phyloP scores from a whole-genome alignment of 92 coral and sea anemone genomes.

The Porites rus region DNA sequence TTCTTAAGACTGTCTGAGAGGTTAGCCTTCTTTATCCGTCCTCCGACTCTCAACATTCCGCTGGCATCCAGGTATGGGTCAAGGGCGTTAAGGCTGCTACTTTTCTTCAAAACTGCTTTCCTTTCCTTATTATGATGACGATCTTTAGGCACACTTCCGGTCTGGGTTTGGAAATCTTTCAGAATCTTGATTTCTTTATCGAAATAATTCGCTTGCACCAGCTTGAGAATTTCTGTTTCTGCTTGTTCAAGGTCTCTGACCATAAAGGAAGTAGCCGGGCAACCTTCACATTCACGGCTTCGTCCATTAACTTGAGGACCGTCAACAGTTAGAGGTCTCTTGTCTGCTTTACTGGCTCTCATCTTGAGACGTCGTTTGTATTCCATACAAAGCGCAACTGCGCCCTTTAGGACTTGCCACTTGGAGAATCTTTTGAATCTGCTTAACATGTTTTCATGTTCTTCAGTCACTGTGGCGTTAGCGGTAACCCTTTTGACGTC shows the following conservation, averaged over 20 bases:
- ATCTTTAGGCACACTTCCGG: neutral
- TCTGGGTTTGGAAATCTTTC: conserved; percentile 32
- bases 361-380: conserved; percentile 17
- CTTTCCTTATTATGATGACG: conserved; percentile 32
- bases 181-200: no score
- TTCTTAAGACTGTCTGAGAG: conserved; percentile 15
- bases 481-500: conserved; percentile 32
- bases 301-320: neutral
- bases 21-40: conserved; percentile 40
- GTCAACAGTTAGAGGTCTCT: neutral
- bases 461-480: conserved; percentile 15
- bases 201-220: no score
- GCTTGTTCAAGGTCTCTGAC: neutral
- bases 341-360: neutral
- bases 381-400: no score
- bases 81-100: conserved; percentile 25
- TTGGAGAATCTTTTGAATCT: conserved; percentile 45
- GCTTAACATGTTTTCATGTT: neutral
- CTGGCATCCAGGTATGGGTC: conserved; percentile 42
- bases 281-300: neutral
- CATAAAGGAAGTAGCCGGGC: neutral
- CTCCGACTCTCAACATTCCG: conserved; percentile 44
- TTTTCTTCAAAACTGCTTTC: conserved; percentile 29
- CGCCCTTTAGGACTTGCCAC: no score
- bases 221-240: no score